These are phyloP conservation scores for Cabera pusaria DNA, from an alignment of 2,888 invertebrate species.

Conservation along the genomic window DNA sequence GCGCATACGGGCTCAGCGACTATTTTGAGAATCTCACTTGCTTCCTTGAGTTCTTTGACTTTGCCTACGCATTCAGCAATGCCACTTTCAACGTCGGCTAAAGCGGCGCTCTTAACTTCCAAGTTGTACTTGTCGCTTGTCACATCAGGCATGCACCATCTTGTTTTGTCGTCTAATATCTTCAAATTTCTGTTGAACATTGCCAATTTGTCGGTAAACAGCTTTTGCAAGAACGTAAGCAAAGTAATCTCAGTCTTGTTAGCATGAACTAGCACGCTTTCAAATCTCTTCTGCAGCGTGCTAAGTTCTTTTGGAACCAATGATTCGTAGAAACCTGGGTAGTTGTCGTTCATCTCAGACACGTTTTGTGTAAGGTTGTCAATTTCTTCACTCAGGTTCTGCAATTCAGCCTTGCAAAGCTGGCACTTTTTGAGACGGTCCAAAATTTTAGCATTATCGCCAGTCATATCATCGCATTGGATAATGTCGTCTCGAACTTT, in stretches of 20 bases:
- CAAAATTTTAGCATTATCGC: slow-evolving; percentile 92
- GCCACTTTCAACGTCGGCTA: slow-evolving; percentile 89
- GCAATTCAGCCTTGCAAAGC: slow-evolving; percentile 87
- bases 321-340: slow-evolving; percentile 91
- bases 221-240: slow-evolving; percentile 92
- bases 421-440: slow-evolving; percentile 90
- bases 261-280: slow-evolving; percentile 89
- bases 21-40: slow-evolving; percentile 87
- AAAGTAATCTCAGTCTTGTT: slow-evolving; percentile 92
- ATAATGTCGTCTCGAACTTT: slow-evolving; percentile 92
- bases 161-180: slow-evolving; percentile 93
- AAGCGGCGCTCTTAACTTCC: slow-evolving; percentile 93
- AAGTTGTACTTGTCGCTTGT: slow-evolving; percentile 96
- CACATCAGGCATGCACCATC: slow-evolving; percentile 95
- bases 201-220: slow-evolving; percentile 92
- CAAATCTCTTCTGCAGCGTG: slow-evolving; percentile 92
- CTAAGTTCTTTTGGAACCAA: slow-evolving; percentile 91
- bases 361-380: slow-evolving; percentile 87
- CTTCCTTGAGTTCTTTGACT: slow-evolving; percentile 87
- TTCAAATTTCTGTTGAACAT: slow-evolving; percentile 91
- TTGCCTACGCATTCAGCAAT: slow-evolving; percentile 88
- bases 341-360: slow-evolving; percentile 87
- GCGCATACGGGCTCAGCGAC: slow-evolving; percentile 89
- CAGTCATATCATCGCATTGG: slow-evolving; percentile 94
- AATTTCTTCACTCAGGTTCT: slow-evolving; percentile 86